Conservation (phyloP, 2,113 vertebrate species). For the Sprattus sprattus region DNA sequence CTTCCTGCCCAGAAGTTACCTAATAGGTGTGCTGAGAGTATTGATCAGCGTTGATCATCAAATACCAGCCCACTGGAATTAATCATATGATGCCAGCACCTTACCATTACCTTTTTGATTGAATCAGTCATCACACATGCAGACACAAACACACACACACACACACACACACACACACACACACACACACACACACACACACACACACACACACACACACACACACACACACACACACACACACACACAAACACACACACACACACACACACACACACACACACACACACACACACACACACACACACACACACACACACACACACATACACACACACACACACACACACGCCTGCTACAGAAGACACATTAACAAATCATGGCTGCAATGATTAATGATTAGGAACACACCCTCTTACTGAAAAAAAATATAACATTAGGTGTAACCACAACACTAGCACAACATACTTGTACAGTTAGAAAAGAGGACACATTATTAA, state of each 20-base stretch:
- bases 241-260: neutral
- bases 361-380: too few species aligned
- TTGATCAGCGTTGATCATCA: neutral
- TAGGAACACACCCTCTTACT: too few species aligned
- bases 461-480: too few species aligned
- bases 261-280: too few species aligned
- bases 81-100: neutral
- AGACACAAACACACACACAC: neutral
- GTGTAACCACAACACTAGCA: too few species aligned
- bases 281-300: neutral
- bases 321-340: too few species aligned
- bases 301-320: too few species aligned
- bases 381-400: too few species aligned
- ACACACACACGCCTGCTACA: too few species aligned
- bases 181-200: constrained; percentile 8
- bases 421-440: too few species aligned
- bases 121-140: neutral
- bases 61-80: neutral
- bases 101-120: too few species aligned
- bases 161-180: constrained; percentile 8
- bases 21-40: neutral
- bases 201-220: constrained; percentile 30
- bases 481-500: too few species aligned
- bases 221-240: constrained; percentile 10
- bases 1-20: constrained; percentile 11